phyloP scores from a whole-genome alignment of 2,888 invertebrate species.

The Cantharis lateralis region DNA sequence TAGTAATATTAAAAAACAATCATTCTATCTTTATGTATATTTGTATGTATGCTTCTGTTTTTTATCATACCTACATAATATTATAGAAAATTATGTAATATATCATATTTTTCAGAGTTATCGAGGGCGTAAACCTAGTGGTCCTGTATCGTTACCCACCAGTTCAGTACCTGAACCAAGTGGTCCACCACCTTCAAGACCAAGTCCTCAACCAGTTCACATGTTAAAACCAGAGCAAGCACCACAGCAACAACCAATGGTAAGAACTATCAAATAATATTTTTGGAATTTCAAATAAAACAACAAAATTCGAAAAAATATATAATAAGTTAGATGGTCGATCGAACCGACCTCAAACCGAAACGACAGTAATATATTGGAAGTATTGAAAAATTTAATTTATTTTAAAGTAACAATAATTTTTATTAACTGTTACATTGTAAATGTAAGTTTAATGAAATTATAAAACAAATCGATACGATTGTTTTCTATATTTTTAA shows the following conservation, averaged over 20 bases:
- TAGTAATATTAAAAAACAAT: not conserved
- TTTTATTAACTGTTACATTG: too few relatives aligned
- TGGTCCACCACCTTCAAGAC: constrained; percentile 47
- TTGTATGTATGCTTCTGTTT: too few relatives aligned
- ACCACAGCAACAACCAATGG: constrained; percentile 56
- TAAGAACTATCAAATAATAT: constrained; percentile 39
- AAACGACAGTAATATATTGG: too few relatives aligned
- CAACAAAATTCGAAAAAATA: too few relatives aligned
- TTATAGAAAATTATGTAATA: not conserved
- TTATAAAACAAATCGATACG: not conserved
- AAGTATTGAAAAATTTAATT: too few relatives aligned
- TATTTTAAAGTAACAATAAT: too few relatives aligned
- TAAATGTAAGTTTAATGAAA: not conserved
- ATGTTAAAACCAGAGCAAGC: constrained; percentile 48
- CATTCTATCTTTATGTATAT: not conserved
- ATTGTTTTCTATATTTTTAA: not conserved
- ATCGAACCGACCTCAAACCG: too few relatives aligned
- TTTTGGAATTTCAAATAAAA: too few relatives aligned
- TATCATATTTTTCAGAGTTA: constrained; percentile 52
- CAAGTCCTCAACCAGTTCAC: constrained; percentile 50
- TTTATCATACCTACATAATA: too few relatives aligned
- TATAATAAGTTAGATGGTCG: too few relatives aligned
- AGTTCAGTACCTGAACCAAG: constrained; percentile 43
- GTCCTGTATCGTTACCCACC: constrained; percentile 46
- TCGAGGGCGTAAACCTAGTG: constrained; percentile 54